Conservation (phyloP, 1,140 invertebrate species). For the Pachypsylla venusta region DNA sequence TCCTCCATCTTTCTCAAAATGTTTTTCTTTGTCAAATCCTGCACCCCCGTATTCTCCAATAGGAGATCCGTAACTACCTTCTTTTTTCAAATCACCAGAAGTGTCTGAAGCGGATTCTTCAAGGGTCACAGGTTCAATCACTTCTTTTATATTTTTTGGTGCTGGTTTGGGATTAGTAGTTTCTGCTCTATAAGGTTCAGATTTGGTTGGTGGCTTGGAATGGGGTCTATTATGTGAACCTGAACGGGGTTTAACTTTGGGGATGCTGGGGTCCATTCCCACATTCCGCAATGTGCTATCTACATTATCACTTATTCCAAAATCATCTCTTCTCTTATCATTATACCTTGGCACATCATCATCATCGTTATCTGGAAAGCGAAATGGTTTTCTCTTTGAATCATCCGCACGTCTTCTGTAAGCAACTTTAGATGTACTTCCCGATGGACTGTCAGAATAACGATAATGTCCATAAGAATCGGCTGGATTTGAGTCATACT, state of each 20-base stretch:
- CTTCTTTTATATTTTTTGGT: conserved; percentile 1
- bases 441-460: neutral
- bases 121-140: neutral
- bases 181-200: neutral
- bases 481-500: neutral
- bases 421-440: neutral
- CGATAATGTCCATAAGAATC: neutral
- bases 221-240: neutral
- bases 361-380: conserved; percentile 1
- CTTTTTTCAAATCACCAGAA: conserved; percentile 12
- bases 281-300: neutral
- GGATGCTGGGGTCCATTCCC: neutral
- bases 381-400: conserved; percentile 7
- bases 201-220: neutral
- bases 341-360: too few relatives aligned
- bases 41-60: conserved; percentile 9
- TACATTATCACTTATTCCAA: neutral
- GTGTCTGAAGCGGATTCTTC: neutral
- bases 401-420: neutral
- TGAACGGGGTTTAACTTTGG: neutral
- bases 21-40: conserved; percentile 19
- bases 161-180: neutral
- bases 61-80: conserved; percentile 9
- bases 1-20: conserved; percentile 23
- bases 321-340: conserved; percentile 3